These are phyloP conservation scores for Podarcis siculus DNA, from an alignment of 2,797 vertebrate genomes.

Conservation along the genomic window DNA sequence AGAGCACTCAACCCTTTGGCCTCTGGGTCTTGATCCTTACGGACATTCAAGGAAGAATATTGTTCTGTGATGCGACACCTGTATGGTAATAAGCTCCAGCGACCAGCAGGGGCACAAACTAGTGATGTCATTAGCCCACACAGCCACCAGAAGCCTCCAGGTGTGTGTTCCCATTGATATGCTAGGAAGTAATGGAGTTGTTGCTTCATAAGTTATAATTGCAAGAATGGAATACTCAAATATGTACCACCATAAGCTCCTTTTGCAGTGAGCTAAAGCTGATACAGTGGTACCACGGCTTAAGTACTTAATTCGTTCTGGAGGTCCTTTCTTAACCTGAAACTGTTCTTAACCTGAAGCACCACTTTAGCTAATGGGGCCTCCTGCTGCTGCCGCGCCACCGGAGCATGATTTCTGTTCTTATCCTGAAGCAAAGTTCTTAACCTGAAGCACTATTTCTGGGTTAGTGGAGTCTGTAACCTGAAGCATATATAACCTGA, in stretches of 20 bases:
- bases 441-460: no score
- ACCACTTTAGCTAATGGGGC: no score
- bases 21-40: neutral
- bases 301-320: no score
- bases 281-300: neutral
- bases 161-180: no score
- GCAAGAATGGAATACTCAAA: neutral
- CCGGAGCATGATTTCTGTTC: no score
- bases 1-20: neutral
- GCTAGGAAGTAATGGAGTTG: neutral
- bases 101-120: neutral
- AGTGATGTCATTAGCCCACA: neutral
- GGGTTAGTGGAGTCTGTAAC: no score
- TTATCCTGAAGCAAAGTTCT: no score
- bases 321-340: no score
- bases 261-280: neutral
- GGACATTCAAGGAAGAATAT: neutral
- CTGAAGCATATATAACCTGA: no score
- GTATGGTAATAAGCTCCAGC: neutral
- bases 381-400: no score
- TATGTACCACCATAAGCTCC: neutral
- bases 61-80: neutral
- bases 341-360: no score
- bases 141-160: neutral
- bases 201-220: neutral